Base-by-base conservation (phyloP, 2,888 invertebrate species). In the Hyposoter didymator region DNA sequence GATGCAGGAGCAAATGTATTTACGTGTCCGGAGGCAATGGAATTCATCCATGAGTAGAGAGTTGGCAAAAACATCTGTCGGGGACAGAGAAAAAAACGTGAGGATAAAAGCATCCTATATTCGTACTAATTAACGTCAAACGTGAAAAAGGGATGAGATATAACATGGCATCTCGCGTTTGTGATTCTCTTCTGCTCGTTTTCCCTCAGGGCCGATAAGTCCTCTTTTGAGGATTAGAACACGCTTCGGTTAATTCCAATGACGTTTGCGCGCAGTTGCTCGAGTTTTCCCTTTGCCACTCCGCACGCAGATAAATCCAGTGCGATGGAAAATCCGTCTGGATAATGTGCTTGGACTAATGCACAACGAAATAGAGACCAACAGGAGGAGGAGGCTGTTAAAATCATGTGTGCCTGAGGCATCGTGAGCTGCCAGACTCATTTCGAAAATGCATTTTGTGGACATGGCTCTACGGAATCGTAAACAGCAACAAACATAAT, bases 51-150 rank as follows among this genome's bases (percentile, higher is more conserved):
- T 66, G 75, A 76, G 64, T 70, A 66, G n/a, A n/a, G n/a, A n/a
- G 75, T 19, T 28, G 59, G 76, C 75, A 84, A 72, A 78, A 81
- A 84, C 84, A 81, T 84, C 78, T 84, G 84, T 81, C 78, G 39
- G 78, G 72, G 43, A 52, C 75, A 69, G 76, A 72, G 66, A n/a
- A 69, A 73, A 73, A 73, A 28, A 55, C 70, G 43, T 59, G 59
- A 76, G 62, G 47, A 49, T 39, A 43, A 43, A 70, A 43, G 19
- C 43, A 28, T 47, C 59, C 66, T 49, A 47, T 35, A 72, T 78
- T 67, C 69, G 59, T 35, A 62, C 81, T 84, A 84, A 84, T 84
- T 84, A 81, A 78, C 84, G 84, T 84, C 66, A 81, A 76, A 78
- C 81, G 72, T 52, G 70, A 45, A 59, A 84, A 69, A 78, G 73